Conservation (phyloP, 92 coral and sea anemone genomes). For the Parazoanthus atlanticus region DNA sequence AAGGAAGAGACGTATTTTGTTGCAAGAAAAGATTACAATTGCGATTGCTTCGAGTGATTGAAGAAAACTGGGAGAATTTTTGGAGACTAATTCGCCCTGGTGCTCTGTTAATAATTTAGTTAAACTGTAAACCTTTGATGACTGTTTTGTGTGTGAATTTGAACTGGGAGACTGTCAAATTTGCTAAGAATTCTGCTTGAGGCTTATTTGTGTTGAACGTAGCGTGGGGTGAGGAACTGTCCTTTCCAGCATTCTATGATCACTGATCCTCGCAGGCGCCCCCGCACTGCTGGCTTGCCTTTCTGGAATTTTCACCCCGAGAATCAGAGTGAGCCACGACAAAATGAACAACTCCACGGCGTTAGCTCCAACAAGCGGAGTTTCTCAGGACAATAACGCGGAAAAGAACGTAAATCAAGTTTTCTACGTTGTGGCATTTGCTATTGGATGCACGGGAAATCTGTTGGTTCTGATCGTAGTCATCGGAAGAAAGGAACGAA, state of each 20-base stretch:
- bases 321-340: background rate
- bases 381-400: slow-evolving; percentile 12
- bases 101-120: background rate
- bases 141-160: background rate
- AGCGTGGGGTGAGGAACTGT: slow-evolving; percentile 6
- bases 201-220: slow-evolving; percentile 12
- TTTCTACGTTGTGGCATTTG: slow-evolving; percentile 77
- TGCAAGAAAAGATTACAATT: background rate
- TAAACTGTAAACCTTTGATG: background rate
- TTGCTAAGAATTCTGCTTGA: slow-evolving; percentile 15
- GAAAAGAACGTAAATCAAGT: slow-evolving; percentile 75
- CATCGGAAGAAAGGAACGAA: slow-evolving; percentile 77
- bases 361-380: background rate
- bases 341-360: slow-evolving; percentile 35
- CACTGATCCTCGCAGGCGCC: background rate
- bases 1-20: background rate
- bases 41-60: background rate
- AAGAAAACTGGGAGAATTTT: background rate
- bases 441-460: slow-evolving; percentile 85
- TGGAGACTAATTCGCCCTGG: background rate
- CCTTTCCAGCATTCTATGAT: background rate
- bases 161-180: background rate
- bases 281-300: background rate
- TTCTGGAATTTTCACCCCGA: background rate
- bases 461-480: slow-evolving; percentile 82